phyloP scores from a whole-genome alignment of 1,140 invertebrate genomes.

The Melanaphis sacchari region DNA sequence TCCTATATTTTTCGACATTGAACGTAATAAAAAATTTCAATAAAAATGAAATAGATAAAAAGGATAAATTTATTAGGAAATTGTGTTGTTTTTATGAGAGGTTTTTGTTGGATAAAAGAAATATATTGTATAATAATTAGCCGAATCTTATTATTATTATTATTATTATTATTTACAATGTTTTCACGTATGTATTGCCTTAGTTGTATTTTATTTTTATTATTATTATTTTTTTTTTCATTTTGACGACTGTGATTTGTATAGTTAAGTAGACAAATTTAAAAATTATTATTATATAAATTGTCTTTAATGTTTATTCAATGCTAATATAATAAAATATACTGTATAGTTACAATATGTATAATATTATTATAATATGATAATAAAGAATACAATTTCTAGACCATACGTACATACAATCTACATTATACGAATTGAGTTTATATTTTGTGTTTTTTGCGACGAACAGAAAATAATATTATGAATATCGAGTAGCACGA shows the following conservation, averaged over 20 bases:
- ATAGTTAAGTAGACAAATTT: slow-evolving; percentile 56
- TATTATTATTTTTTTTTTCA: slow-evolving; percentile 47
- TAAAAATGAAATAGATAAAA: background rate
- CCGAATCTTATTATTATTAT: background rate
- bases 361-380: slow-evolving; percentile 34
- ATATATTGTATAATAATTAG: background rate
- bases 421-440: background rate
- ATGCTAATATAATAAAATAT: slow-evolving; percentile 44
- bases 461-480: background rate
- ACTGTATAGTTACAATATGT: slow-evolving; percentile 43
- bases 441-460: background rate
- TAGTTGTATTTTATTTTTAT: slow-evolving; percentile 14
- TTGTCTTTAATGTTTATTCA: slow-evolving; percentile 50
- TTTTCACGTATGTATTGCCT: slow-evolving; percentile 30
- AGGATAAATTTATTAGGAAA: slow-evolving; percentile 9
- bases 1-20: slow-evolving; percentile 26
- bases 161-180: slow-evolving; percentile 28
- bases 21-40: background rate
- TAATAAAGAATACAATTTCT: slow-evolving; percentile 33
- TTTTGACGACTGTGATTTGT: slow-evolving; percentile 57
- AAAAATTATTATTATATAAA: slow-evolving; percentile 51
- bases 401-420: background rate
- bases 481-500: background rate
- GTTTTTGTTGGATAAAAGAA: slow-evolving; percentile 20
- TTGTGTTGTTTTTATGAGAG: slow-evolving; percentile 37